Evolutionary conservation across 2,888 invertebrate genomes (phyloP).

Genomic region (Bombylius discolor): DNA sequence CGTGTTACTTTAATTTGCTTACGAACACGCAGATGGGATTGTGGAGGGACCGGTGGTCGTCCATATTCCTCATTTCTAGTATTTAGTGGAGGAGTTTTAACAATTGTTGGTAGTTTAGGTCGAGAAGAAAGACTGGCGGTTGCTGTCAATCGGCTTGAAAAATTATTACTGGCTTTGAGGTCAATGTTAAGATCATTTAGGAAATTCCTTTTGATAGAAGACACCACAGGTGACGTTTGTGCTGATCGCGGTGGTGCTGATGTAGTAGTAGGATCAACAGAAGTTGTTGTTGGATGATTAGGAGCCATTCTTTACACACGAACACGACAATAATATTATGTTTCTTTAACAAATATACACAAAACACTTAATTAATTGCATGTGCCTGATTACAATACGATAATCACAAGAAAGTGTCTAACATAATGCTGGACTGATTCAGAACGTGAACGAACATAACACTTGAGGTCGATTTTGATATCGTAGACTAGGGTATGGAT

Average conservation of each 20-base stretch:
- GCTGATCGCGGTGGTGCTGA: constrained; percentile 14
- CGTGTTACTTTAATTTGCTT: constrained; percentile 19
- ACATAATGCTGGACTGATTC: neutral
- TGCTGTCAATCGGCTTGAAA: neutral
- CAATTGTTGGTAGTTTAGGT: neutral
- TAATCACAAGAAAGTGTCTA: too few species aligned
- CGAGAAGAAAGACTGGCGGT: neutral
- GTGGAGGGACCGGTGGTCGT: constrained; percentile 29
- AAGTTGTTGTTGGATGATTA: constrained; percentile 15
- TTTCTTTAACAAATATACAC: neutral
- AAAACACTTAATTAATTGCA: too few species aligned
- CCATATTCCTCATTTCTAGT: neutral
- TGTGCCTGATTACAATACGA: too few species aligned
- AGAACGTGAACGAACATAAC: neutral
- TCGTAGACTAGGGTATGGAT: too few species aligned
- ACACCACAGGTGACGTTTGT: constrained; percentile 18
- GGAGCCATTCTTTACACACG: constrained; percentile 15
- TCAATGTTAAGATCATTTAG: neutral
- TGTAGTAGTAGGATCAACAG: neutral
- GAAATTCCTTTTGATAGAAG: neutral
- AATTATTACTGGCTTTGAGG: neutral
- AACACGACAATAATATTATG: neutral
- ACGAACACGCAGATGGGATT: constrained; percentile 23
- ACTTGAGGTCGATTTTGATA: neutral
- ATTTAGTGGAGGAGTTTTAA: neutral